These are phyloP conservation scores for Akabosia matsudoensis DNA, from an alignment of 1,140 invertebrate species.

Conservation along the genomic window DNA sequence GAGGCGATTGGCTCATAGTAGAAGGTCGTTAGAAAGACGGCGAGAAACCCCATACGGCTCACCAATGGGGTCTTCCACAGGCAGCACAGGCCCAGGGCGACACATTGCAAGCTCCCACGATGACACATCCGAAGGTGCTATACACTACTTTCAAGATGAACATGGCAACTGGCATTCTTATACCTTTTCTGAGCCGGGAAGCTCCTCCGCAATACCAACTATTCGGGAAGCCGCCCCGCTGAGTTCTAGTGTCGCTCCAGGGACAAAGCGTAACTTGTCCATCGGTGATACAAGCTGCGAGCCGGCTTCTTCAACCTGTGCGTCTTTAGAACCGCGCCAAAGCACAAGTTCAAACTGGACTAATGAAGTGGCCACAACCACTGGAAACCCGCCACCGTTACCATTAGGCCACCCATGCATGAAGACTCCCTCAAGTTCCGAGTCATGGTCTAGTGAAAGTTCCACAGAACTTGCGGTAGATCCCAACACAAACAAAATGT, in stretches of 20 bases:
- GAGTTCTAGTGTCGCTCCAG: background rate
- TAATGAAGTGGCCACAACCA: no score
- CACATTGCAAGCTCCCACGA: slow-evolving; percentile 80
- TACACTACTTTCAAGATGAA: slow-evolving; percentile 73
- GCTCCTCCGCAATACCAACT: slow-evolving; percentile 54
- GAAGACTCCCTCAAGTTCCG: slow-evolving; percentile 46
- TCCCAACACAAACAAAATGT: slow-evolving; percentile 42
- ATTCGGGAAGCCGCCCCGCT: slow-evolving; percentile 28
- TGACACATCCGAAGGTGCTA: slow-evolving; percentile 79
- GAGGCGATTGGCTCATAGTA: slow-evolving; percentile 43
- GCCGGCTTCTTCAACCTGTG: background rate
- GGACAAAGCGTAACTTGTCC: background rate
- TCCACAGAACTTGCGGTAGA: slow-evolving; percentile 44
- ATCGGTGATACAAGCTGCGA: background rate
- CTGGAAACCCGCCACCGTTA: background rate
- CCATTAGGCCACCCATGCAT: no score
- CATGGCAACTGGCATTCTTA: slow-evolving; percentile 70
- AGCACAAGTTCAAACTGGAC: background rate
- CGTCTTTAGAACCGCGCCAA: slow-evolving; percentile 33
- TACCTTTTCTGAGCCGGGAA: slow-evolving; percentile 73
- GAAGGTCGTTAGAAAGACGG: slow-evolving; percentile 43
- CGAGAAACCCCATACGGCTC: slow-evolving; percentile 39
- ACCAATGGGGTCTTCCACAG: slow-evolving; percentile 28
- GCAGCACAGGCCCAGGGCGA: slow-evolving; percentile 52
- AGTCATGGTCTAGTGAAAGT: slow-evolving; percentile 44